Percentiles rank a stretch among this genome's conserved stretches.
These are phyloP conservation scores for Drosophila tani DNA, from an alignment of 1,140 invertebrate genomes.

Conservation along the genomic window DNA sequence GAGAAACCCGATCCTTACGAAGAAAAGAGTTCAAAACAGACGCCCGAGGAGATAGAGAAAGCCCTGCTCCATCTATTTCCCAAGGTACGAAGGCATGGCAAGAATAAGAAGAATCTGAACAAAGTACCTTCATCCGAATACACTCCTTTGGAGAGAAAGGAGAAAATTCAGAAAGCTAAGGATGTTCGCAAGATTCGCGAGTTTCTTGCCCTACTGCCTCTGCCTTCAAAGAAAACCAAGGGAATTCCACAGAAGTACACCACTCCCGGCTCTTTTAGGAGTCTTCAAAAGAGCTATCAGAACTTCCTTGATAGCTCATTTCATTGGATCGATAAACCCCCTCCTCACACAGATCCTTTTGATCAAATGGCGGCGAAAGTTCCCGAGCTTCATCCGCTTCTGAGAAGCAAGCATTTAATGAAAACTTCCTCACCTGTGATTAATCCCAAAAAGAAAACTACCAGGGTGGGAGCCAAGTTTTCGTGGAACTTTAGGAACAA, in stretches of 20 bases:
- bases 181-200: neutral
- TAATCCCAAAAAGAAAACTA: neutral
- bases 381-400: constrained; percentile 4
- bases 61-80: neutral
- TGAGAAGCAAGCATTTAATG: neutral
- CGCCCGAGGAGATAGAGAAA: neutral
- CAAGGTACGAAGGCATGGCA: neutral
- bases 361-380: neutral
- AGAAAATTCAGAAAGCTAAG: no score
- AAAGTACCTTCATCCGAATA: neutral
- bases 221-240: neutral
- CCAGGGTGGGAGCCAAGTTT: constrained; percentile 10
- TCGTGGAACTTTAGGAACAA: neutral
- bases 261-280: neutral
- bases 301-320: neutral
- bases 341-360: neutral
- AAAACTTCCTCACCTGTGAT: no score
- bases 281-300: no score
- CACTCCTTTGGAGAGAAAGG: constrained; percentile 6
- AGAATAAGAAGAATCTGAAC: neutral
- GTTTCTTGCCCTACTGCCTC: neutral
- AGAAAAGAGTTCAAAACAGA: neutral
- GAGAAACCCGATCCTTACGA: no score
- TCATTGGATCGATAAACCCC: neutral
- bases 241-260: neutral